Evolutionary conservation across 2,113 vertebrate species (phyloP).

Genomic region (Verasper variegatus): DNA sequence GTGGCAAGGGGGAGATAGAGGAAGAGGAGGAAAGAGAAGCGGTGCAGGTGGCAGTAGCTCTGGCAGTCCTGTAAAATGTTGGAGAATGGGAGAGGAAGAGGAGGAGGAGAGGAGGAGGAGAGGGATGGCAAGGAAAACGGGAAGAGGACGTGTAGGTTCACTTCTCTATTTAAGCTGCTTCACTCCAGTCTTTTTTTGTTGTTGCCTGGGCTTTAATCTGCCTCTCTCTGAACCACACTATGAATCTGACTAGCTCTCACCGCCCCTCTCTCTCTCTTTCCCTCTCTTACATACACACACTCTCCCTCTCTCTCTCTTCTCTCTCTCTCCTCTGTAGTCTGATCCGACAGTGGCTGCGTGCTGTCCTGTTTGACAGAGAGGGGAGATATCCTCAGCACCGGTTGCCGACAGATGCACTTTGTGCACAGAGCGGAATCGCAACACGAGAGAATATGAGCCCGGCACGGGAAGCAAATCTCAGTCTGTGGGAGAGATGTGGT

Average conservation of each 20-base stretch:
- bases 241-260: conserved; percentile 58
- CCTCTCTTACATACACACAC: conserved; percentile 23
- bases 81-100: conserved; percentile 61
- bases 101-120: conserved; percentile 63
- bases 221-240: conserved; percentile 66
- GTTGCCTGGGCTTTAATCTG: conserved; percentile 63
- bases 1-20: conserved; percentile 60
- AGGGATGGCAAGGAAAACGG: conserved; percentile 72
- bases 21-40: conserved; percentile 45
- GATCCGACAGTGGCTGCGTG: conserved; percentile 60
- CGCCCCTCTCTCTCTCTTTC: conserved; percentile 39
- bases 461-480: not conserved
- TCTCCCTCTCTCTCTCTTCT: conserved; percentile 16
- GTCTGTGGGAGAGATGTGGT: conserved; percentile 12
- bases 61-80: conserved; percentile 61
- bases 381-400: conserved; percentile 70
- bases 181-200: conserved; percentile 62
- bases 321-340: conserved; percentile 62
- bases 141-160: conserved; percentile 71
- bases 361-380: conserved; percentile 68
- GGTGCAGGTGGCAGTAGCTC: conserved; percentile 72
- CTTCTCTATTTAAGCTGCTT: conserved; percentile 75
- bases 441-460: conserved; percentile 35
- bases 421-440: conserved; percentile 57
- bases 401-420: conserved; percentile 76